A percentile compares a stretch with the other conserved stretches of the same genome.
phyloP scores from a whole-genome alignment of 2,797 vertebrate species.

The Spizella passerina region DNA sequence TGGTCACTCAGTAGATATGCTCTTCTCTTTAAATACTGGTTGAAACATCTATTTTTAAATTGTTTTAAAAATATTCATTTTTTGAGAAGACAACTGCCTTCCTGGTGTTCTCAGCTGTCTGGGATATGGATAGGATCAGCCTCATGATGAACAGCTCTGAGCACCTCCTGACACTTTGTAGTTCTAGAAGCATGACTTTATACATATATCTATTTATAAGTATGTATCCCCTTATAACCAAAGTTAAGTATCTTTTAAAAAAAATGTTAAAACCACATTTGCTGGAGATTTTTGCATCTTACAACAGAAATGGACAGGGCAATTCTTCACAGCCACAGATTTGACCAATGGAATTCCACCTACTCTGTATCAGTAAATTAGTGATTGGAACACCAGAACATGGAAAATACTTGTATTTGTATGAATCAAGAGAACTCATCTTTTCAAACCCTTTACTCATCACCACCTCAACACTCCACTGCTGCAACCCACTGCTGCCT shows the following conservation, averaged over 20 bases:
- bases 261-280: fast-evolving
- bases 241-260: not conserved
- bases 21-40: not conserved
- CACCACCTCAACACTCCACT: not conserved
- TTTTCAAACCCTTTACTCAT: not conserved
- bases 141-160: not conserved
- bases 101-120: not conserved
- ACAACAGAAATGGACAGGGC: not conserved
- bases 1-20: not conserved
- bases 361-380: not conserved
- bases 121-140: not conserved
- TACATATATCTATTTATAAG: not conserved
- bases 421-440: not conserved
- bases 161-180: not conserved
- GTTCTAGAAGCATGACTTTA: not conserved
- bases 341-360: not conserved
- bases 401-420: not conserved
- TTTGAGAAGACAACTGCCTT: not conserved
- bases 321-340: not conserved
- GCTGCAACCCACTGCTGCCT: not conserved
- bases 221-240: not conserved
- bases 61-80: not conserved
- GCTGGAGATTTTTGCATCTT: not conserved
- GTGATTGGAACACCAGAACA: not conserved
- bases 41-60: not conserved